A percentile compares a stretch with the other conserved stretches of the same genome.
Evolutionary conservation across 2,888 invertebrate genomes (phyloP).

Genomic region (Hipparchia semele): DNA sequence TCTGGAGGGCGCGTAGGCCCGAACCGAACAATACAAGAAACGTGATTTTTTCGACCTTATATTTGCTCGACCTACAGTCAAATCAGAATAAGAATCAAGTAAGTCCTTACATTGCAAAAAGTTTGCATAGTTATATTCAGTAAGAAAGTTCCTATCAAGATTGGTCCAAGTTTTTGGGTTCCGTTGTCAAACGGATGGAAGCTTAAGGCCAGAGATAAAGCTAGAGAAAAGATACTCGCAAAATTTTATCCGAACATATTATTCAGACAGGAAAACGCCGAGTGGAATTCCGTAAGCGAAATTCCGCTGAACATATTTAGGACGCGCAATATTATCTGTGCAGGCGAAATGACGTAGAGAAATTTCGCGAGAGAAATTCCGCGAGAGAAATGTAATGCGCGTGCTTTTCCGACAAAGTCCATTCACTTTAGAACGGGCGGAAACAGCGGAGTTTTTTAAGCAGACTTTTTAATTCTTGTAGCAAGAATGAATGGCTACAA

Average conservation of each 20-base stretch:
- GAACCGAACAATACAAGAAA: too few relatives aligned
- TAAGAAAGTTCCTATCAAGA: conserved; percentile 17
- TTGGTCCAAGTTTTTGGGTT: conserved; percentile 11
- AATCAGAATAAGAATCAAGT: background rate
- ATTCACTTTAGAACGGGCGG: background rate
- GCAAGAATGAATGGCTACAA: background rate
- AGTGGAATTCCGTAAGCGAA: too few relatives aligned
- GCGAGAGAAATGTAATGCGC: background rate
- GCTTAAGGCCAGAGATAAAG: background rate
- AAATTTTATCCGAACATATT: too few relatives aligned
- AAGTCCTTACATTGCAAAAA: background rate
- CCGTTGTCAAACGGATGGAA: background rate
- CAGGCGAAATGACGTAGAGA: too few relatives aligned
- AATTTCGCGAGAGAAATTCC: background rate
- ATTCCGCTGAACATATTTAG: too few relatives aligned
- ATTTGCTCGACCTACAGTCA: too few relatives aligned
- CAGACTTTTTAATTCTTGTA: background rate
- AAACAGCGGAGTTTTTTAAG: background rate
- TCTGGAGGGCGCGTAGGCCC: too few relatives aligned
- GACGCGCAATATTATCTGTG: too few relatives aligned
- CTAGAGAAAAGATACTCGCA: background rate
- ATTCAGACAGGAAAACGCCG: too few relatives aligned
- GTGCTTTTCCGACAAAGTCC: background rate
- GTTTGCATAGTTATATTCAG: conserved; percentile 16
- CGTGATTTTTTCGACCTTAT: too few relatives aligned